A percentile compares a stretch with the other conserved stretches of the same genome.
phyloP scores from a whole-genome alignment of 2,797 vertebrate species.

The Lutra lutra region DNA sequence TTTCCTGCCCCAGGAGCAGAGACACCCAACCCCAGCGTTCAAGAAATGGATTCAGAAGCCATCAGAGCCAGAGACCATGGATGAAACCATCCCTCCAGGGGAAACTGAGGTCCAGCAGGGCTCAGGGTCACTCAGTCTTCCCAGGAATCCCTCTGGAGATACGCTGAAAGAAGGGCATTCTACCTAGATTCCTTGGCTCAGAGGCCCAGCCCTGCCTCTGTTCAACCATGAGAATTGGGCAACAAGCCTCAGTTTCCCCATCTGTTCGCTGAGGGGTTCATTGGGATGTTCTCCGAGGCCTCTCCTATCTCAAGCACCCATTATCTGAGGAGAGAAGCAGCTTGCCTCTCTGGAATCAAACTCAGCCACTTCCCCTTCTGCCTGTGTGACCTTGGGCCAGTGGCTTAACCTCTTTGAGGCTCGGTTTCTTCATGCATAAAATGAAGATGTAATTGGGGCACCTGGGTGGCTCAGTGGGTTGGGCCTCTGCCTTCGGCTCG shows the following conservation, averaged over 20 bases:
- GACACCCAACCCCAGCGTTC: background rate
- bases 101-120: background rate
- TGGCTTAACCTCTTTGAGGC: background rate
- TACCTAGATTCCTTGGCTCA: background rate
- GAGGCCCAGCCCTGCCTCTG: background rate
- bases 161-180: background rate
- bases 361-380: background rate
- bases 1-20: background rate
- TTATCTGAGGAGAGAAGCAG: background rate
- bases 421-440: background rate
- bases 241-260: background rate
- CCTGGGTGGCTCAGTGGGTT: too few relatives aligned
- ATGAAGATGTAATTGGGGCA: background rate
- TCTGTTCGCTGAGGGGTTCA: background rate
- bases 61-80: background rate
- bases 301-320: background rate
- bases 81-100: too few relatives aligned
- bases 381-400: background rate
- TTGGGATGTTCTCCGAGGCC: background rate
- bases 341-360: background rate
- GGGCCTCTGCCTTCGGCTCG: too few relatives aligned
- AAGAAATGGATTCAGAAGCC: background rate
- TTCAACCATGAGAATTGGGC: background rate
- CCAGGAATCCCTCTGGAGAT: background rate
- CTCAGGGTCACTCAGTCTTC: background rate